Percentiles rank a stretch among this genome's conserved stretches.
Evolutionary conservation across 2,113 vertebrate species (phyloP).

Genomic region (Pelobates fuscus): DNA sequence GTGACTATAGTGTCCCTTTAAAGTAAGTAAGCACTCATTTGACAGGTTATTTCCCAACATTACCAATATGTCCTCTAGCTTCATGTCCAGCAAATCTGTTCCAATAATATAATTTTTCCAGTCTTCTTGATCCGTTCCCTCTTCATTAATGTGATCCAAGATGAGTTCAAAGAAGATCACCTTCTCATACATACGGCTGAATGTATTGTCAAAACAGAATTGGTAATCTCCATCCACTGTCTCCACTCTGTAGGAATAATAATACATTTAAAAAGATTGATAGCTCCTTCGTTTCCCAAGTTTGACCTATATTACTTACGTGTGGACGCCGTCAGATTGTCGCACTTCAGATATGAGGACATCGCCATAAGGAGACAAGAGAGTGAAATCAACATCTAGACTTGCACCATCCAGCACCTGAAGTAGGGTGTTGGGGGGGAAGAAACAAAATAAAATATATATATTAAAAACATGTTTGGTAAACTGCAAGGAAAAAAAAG

Average conservation of each 20-base stretch:
- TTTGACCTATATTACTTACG: conserved; percentile 71
- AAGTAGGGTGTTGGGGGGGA: too few relatives aligned
- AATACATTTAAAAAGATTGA: conserved; percentile 6
- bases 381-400: conserved; percentile 90
- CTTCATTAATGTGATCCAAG: conserved; percentile 89
- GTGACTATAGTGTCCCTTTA: too few relatives aligned
- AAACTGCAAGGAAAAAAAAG: too few relatives aligned
- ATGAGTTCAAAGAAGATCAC: conserved; percentile 98
- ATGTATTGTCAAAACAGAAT: conserved; percentile 98
- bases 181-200: conserved; percentile 92
- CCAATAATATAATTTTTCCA: conserved; percentile 93
- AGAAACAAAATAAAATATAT: too few relatives aligned
- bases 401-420: conserved; percentile 93
- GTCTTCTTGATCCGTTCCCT: conserved; percentile 77
- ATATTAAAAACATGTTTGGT: too few relatives aligned
- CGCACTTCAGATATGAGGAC: conserved; percentile 83
- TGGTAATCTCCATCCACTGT: conserved; percentile 94
- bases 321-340: conserved; percentile 95
- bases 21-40: too few relatives aligned
- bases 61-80: conserved; percentile 95
- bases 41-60: too few relatives aligned
- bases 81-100: conserved; percentile 91
- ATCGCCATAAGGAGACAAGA: conserved; percentile 82
- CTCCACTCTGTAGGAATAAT: conserved; percentile 75
- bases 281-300: background rate